Base-by-base conservation (phyloP, 1,140 invertebrate genomes). In the Tetramorium simillimum region DNA sequence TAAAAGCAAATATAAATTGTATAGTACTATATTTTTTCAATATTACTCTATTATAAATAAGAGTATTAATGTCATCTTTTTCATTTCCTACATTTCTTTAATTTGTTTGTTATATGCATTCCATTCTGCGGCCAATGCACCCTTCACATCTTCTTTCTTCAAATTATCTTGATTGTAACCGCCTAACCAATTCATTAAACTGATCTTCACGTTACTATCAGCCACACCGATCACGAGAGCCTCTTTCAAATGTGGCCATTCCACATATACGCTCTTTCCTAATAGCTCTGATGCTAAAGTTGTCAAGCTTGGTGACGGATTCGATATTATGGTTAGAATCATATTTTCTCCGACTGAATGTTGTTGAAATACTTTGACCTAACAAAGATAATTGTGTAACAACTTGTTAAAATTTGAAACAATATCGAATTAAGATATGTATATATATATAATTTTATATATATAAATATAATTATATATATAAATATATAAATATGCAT, bases 221-320 rank as follows among this genome's bases (percentile, higher is more conserved):
- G 93, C 92, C 24, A 95, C 88, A 2, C 72, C 92, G 1, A 94
- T 33, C 0, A 95, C 94, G 21, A 89, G 95, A 6, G 93, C 98
- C 94, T 98, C 98, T 46, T 96, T 96, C 33, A 99, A 95, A 95
- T 99, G 97, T 6, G 99, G 99, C 98, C 99, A 99, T 5, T 96
- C 96, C 0, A 98, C 97, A 95, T 96, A 98, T 0, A 99, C 96
- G 33, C 95, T 95, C 92, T 97, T 97, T 0, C 97, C 97, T 16
- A 99, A 92, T 56, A 97, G 93, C 46, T 97, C 94, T 1, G 96
- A 92, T 7, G 97, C 96, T 6, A 97, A 93, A 85, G 93, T 89
- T n/a, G 90, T 85, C n/a, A 95, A 56, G 43, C 95, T 91, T 5
- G 89, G 87, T 4, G 93, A 89, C 24, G 92, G 86, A 14, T 96